Evolutionary conservation across 2,888 invertebrate genomes (phyloP), one percentile per base, ranked within the genome.

Genomic region (Cryptocephalus primarius): DNA sequence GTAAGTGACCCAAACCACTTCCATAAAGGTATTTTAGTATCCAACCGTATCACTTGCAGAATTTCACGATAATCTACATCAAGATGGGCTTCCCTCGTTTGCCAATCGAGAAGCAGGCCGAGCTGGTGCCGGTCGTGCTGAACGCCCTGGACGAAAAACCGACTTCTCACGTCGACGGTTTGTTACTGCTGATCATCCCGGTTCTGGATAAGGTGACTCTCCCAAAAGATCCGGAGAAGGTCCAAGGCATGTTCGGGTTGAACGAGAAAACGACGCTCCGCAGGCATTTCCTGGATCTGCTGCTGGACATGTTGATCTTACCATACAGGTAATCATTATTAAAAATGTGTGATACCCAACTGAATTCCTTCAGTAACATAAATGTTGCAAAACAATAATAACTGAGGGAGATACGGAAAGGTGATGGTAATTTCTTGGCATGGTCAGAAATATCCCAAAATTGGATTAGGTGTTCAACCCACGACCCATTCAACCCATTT

Each of bases 1-100:
- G 88, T 88, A 73, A 75, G 80, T 75, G 33, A 2, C 11, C 3
- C 22, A 4, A 22, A 2, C 22, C 6, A 14, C 22, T 22, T 22
- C 22, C 22, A 4, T 6, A 22, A 22, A 22, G n/a, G n/a, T n/a
- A n/a, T n/a, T n/a, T n/a, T n/a, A n/a, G 34, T n/a, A 34, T 34
- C n/a, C n/a, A 9, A 34, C 34, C 34, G 6, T 22, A 22, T 22
- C 22, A 22, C 22, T 77, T 77, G 13, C 74, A 92, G 85, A 95
- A 95, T 69, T 94, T 95, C 65, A 82, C 90, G 9, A 88, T 94
- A 47, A 89, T 95, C 59, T 95, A 94, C 66, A 85, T 95, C 51
- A 91, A 89, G 63, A 79, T 91, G 79, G 94, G 94, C 8, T 94
- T 82, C 71, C 90, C 92, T 1, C 76, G 94, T 44, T 71, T 93